These are phyloP conservation scores for Characodon lateralis DNA, from an alignment of 2,797 vertebrate genomes.

Conservation along the genomic window DNA sequence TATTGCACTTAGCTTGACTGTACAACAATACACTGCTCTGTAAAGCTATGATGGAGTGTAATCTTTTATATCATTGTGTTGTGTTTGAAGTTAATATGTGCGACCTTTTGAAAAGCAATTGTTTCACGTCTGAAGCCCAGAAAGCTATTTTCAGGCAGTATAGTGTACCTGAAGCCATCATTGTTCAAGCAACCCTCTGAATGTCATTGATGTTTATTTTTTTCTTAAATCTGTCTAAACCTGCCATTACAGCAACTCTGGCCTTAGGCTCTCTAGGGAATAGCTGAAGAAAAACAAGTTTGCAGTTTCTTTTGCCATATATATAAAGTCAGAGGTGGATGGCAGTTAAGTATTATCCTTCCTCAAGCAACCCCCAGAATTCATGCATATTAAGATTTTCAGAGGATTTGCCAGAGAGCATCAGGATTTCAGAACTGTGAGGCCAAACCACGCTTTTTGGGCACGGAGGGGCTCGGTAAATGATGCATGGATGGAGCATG, in stretches of 20 bases:
- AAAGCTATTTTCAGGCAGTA: slow-evolving; percentile 36
- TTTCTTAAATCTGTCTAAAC: slow-evolving; percentile 36
- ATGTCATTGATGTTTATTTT: slow-evolving; percentile 62
- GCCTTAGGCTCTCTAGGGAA: slow-evolving; percentile 55
- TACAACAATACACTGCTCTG: slow-evolving; percentile 27
- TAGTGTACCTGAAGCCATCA: slow-evolving; percentile 40
- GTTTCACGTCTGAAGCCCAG: slow-evolving; percentile 6
- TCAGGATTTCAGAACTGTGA: slow-evolving; percentile 39
- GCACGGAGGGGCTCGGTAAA: slow-evolving; percentile 66
- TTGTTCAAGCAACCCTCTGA: slow-evolving; percentile 48
- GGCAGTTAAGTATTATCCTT: slow-evolving; percentile 68
- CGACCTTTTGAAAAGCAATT: slow-evolving; percentile 60
- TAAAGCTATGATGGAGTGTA: slow-evolving; percentile 6
- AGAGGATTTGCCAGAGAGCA: slow-evolving; percentile 58
- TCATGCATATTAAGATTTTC: slow-evolving; percentile 57
- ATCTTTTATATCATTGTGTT: slow-evolving; percentile 31
- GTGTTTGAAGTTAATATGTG: slow-evolving; percentile 36
- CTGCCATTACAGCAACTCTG: slow-evolving; percentile 42
- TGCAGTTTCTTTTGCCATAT: slow-evolving; percentile 46
- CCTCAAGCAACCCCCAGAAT: slow-evolving; percentile 61
- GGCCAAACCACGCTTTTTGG: slow-evolving; percentile 68
- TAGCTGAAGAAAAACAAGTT: slow-evolving; percentile 39
- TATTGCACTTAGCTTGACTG: slow-evolving; percentile 41
- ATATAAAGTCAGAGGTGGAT: slow-evolving; percentile 54
- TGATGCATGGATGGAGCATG: slow-evolving; percentile 73